Base-by-base conservation (phyloP, 1,140 invertebrate species). In the Drosophila gunungcola region DNA sequence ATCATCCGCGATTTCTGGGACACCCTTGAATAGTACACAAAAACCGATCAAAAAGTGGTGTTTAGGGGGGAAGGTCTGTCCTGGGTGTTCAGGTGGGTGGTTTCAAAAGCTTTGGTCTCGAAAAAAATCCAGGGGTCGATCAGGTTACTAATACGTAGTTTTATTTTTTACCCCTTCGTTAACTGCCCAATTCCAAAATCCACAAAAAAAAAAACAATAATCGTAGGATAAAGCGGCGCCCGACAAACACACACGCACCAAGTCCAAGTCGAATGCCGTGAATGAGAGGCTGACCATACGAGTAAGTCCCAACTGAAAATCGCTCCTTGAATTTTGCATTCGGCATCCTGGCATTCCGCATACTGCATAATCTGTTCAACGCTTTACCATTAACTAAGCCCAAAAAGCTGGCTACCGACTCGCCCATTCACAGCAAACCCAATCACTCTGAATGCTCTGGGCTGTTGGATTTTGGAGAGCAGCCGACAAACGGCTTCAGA, bases 211-310 rank as follows among this genome's bases (percentile, higher is more conserved):
- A 21, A 21, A 21, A 21, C 1, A 21, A 21, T 1, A 60, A 63
- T 5, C 46, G 38, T 65, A 68, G 84, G 84, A 86, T 63, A 88
- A 86, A 39, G 75, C 52, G 42, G 42, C 65, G 27, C 53, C 41
- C 42, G 49, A 61, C 46, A 84, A 83, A 64, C 45, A 65, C 55
- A 56, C 38, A 25, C 55, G 70, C 46, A 65, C 60, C 16, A 77
- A 82, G 13, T 64, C 58, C 70, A 73, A 78, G 49, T 62, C 78
- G 73, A 88, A 80, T 77, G 76, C 42, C 67, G 70, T 89, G 67
- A 65, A 54, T 69, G 76, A 76, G 52, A 83, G 78, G 61, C 88
- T 77, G 62, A 68, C 75, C 52, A 86, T 86, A 76, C 81, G 62
- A 65, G 80, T 88, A 88, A 88, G 84, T 88, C 58, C 48, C 34